These are phyloP conservation scores for Eonycteris spelaea DNA, from an alignment of 2,113 vertebrate species.

Conservation along the genomic window DNA sequence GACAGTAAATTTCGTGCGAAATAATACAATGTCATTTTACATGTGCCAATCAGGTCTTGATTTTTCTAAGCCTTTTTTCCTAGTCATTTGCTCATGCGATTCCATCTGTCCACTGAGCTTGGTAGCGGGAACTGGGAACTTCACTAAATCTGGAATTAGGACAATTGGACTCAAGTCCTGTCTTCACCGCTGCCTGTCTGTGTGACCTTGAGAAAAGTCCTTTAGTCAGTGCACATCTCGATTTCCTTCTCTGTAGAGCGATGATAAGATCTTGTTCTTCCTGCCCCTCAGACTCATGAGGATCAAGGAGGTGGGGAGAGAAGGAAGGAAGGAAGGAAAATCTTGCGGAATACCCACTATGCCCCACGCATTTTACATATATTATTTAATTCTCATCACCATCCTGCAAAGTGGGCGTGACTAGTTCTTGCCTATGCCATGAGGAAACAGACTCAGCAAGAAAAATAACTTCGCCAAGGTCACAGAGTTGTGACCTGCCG, in stretches of 20 bases:
- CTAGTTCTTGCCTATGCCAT: neutral
- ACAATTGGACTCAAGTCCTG: constrained; percentile 13
- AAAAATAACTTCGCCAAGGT: neutral
- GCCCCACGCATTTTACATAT: neutral
- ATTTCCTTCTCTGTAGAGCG: constrained; percentile 32
- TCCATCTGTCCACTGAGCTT: neutral
- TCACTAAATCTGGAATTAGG: constrained; percentile 26
- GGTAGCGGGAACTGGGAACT: neutral
- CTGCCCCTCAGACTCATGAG: neutral
- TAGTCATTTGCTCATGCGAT: neutral
- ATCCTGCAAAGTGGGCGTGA: neutral
- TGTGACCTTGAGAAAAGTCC: constrained; percentile 51
- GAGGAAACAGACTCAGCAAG: neutral
- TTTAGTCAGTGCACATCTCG: neutral
- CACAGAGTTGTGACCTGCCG: neutral
- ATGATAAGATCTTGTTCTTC: constrained; percentile 62
- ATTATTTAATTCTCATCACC: neutral
- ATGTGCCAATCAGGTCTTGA: neutral
- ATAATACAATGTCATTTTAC: neutral
- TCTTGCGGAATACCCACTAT: neutral
- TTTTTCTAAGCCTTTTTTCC: neutral
- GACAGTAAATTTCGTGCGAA: neutral
- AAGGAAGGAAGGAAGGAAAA: constrained; percentile 33
- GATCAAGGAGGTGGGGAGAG: neutral
- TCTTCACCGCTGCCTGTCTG: constrained; percentile 47